Percentiles rank a stretch among this genome's conserved stretches.
Evolutionary conservation across 2,888 invertebrate genomes (phyloP).

Genomic region (Lasioglossum morio): DNA sequence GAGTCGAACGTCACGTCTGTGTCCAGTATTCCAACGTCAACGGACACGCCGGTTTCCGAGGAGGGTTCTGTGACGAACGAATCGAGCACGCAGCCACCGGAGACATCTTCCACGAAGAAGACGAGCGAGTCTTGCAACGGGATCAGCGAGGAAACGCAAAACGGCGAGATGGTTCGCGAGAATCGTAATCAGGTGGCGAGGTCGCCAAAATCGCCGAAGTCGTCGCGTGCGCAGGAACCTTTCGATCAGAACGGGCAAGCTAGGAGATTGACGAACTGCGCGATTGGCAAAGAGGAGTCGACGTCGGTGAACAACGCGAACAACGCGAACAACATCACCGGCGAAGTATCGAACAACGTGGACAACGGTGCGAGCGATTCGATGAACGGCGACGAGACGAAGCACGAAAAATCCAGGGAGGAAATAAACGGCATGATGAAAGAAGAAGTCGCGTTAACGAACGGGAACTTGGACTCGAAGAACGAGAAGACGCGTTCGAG

Average conservation of each 20-base stretch:
- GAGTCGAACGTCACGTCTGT: conserved; percentile 32
- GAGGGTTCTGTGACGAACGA: conserved; percentile 27
- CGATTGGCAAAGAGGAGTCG: conserved; percentile 27
- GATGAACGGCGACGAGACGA: conserved; percentile 45
- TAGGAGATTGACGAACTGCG: conserved; percentile 68
- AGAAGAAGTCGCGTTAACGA: conserved; percentile 23
- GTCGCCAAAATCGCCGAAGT: conserved; percentile 31
- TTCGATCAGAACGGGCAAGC: conserved; percentile 48
- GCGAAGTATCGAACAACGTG: conserved; percentile 29
- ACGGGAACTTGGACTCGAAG: conserved; percentile 39
- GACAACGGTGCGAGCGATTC: conserved; percentile 32
- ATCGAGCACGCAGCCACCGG: conserved; percentile 22
- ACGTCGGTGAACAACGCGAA: conserved; percentile 53
- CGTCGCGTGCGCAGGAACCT: conserved; percentile 14
- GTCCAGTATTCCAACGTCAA: conserved; percentile 30
- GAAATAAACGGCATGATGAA: conserved; percentile 40
- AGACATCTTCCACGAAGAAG: conserved; percentile 13
- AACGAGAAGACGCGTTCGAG: conserved; percentile 20
- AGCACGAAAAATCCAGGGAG: conserved; percentile 41
- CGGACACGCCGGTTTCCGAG: conserved; percentile 35
- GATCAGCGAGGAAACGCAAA: conserved; percentile 30
- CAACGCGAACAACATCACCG: conserved; percentile 46
- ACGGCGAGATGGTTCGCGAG: conserved; percentile 1
- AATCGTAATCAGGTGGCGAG: conserved; percentile 21
- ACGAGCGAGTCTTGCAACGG: conserved; percentile 46